Conservation (phyloP, 2,797 vertebrate genomes). For the Oreortyx pictus region DNA sequence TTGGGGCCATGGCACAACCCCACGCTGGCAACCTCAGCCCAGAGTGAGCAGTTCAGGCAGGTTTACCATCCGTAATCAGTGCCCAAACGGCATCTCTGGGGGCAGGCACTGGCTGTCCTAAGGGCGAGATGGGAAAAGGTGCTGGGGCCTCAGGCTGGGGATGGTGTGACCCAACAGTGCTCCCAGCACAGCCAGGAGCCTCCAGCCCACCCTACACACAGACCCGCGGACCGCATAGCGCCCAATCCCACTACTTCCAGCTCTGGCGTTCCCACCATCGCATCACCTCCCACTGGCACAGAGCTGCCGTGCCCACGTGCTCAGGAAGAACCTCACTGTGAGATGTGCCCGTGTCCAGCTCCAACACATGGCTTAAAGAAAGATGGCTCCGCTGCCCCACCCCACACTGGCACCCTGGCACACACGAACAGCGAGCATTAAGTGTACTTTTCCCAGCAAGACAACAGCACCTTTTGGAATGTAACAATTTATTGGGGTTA, state of each 20-base stretch:
- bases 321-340: fast-evolving
- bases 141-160: not conserved
- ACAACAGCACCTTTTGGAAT: constrained; percentile 73
- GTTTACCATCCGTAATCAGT: not conserved
- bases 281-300: fast-evolving
- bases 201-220: too few relatives aligned
- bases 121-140: not conserved
- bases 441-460: not conserved
- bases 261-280: not conserved
- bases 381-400: not conserved
- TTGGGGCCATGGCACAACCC: too few relatives aligned
- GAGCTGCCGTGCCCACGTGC: fast-evolving
- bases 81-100: not conserved
- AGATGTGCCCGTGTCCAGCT: not conserved
- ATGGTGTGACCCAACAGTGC: not conserved
- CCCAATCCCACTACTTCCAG: not conserved
- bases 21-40: too few relatives aligned
- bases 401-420: not conserved
- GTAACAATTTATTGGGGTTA: constrained; percentile 84
- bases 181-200: not conserved
- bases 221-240: too few relatives aligned
- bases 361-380: fast-evolving
- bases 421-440: too few relatives aligned
- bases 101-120: not conserved
- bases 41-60: not conserved